Conservation (phyloP, 2,797 vertebrate genomes). For the Jordanella pulchra region DNA sequence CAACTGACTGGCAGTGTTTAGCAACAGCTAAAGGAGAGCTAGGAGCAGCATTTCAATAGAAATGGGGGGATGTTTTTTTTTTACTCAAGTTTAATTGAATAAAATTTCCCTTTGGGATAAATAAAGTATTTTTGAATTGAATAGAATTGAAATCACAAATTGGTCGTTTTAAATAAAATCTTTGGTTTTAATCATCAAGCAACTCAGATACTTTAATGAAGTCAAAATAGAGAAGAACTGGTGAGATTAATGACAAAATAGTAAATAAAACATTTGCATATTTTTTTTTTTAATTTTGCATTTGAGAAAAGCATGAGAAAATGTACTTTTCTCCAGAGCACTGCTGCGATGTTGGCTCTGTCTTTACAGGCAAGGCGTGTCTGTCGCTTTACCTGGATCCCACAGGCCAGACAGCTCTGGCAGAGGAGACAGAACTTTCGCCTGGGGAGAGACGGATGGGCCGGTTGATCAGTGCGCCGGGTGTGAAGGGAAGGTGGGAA, state of each 20-base stretch:
- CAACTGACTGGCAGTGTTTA: too few species aligned
- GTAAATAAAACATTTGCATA: background rate
- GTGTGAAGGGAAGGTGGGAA: slow-evolving; percentile 49
- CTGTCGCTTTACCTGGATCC: slow-evolving; percentile 40
- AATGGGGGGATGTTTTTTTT: too few species aligned
- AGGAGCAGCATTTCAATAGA: too few species aligned
- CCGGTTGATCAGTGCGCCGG: slow-evolving; percentile 51
- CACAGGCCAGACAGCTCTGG: slow-evolving; percentile 45
- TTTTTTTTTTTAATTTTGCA: background rate
- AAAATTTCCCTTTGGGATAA: too few species aligned
- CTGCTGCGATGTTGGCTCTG: slow-evolving; percentile 35
- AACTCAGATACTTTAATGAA: background rate
- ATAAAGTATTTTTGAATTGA: too few species aligned
- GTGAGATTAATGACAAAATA: background rate
- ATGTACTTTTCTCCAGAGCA: slow-evolving; percentile 15
- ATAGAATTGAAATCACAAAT: too few species aligned
- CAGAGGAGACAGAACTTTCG: slow-evolving; percentile 44
- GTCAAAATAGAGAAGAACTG: background rate
- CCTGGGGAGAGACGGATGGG: slow-evolving; percentile 55
- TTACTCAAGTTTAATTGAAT: too few species aligned
- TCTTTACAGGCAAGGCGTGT: slow-evolving; percentile 36
- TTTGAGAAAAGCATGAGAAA: slow-evolving; percentile 12
- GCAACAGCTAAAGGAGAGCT: too few species aligned
- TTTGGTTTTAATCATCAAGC: background rate
- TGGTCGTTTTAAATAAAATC: too few species aligned